These are phyloP conservation scores for Eulithis prunata DNA, from an alignment of 2,888 invertebrate genomes.

Conservation along the genomic window DNA sequence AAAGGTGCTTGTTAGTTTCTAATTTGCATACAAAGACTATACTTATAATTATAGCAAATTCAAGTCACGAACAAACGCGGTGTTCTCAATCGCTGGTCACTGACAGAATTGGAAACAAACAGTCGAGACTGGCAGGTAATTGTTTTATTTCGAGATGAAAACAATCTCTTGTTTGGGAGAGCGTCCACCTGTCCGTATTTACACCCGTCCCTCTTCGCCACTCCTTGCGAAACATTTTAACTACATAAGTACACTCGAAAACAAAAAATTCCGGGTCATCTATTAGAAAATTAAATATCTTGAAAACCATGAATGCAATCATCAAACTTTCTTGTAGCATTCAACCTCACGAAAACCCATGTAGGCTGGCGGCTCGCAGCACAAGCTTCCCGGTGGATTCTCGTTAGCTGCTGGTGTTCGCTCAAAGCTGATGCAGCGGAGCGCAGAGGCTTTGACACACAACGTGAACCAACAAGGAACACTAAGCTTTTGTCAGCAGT, in stretches of 20 bases:
- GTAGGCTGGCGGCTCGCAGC: no score
- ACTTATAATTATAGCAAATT: no score
- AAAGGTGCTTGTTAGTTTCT: no score
- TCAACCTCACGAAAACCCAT: no score
- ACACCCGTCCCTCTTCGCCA: neutral
- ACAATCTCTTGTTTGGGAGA: slow-evolving; percentile 13
- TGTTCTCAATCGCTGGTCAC: neutral
- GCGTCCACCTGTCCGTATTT: slow-evolving; percentile 5
- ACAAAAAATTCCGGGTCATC: no score
- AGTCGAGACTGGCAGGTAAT: neutral
- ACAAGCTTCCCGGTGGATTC: no score
- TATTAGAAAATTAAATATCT: no score
- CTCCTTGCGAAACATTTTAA: neutral
- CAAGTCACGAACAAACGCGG: no score
- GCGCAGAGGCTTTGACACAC: neutral
- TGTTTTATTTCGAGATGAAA: slow-evolving; percentile 9
- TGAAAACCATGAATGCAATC: no score
- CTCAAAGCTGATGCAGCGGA: neutral
- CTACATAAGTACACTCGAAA: no score
- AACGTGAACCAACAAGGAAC: neutral
- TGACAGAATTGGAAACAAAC: neutral
- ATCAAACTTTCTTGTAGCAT: no score
- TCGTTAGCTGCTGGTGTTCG: neutral
- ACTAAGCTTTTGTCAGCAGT: neutral
- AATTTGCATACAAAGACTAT: no score